These are phyloP conservation scores for Herminia tarsipennalis DNA, from an alignment of 2,888 invertebrate species.

Conservation along the genomic window DNA sequence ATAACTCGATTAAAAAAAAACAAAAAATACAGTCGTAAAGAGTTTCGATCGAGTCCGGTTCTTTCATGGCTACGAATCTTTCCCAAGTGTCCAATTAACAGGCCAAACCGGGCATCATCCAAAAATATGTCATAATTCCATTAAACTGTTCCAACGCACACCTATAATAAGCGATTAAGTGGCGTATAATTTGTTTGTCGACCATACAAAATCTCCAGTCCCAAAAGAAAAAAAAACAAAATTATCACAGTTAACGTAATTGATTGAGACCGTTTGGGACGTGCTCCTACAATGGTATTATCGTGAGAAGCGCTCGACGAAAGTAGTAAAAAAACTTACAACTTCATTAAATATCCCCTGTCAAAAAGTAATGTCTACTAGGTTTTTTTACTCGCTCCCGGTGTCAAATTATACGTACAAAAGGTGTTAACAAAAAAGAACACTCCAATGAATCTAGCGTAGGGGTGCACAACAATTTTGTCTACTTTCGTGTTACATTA, in stretches of 20 bases:
- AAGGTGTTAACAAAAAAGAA: slow-evolving; percentile 84
- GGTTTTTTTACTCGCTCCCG: slow-evolving; percentile 80
- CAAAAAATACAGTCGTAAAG: slow-evolving; percentile 36
- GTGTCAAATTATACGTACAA: slow-evolving; percentile 84
- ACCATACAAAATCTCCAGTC: slow-evolving; percentile 59
- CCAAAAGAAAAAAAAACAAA: slow-evolving; percentile 60
- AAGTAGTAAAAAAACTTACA: slow-evolving; percentile 66
- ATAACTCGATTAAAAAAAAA: slow-evolving; percentile 23
- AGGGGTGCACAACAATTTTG: slow-evolving; percentile 70
- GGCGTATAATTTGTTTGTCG: slow-evolving; percentile 77
- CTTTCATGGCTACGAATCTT: slow-evolving; percentile 18
- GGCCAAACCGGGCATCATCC: slow-evolving; percentile 22
- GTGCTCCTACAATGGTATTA: slow-evolving; percentile 74
- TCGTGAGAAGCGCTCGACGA: slow-evolving; percentile 72
- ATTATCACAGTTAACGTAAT: slow-evolving; percentile 84
- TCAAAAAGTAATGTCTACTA: slow-evolving; percentile 83
- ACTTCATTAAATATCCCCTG: slow-evolving; percentile 85
- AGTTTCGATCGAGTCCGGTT: slow-evolving; percentile 22
- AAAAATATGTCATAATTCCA: slow-evolving; percentile 48
- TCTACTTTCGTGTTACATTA: slow-evolving; percentile 41
- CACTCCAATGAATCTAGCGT: slow-evolving; percentile 58
- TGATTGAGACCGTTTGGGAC: slow-evolving; percentile 80
- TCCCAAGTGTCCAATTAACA: slow-evolving; percentile 40
- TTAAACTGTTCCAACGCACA: slow-evolving; percentile 43
- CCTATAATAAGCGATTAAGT: slow-evolving; percentile 72